A percentile compares a stretch with the other conserved stretches of the same genome.
Conservation (phyloP, 1,140 invertebrate species). For the Paracyclopina nana region DNA sequence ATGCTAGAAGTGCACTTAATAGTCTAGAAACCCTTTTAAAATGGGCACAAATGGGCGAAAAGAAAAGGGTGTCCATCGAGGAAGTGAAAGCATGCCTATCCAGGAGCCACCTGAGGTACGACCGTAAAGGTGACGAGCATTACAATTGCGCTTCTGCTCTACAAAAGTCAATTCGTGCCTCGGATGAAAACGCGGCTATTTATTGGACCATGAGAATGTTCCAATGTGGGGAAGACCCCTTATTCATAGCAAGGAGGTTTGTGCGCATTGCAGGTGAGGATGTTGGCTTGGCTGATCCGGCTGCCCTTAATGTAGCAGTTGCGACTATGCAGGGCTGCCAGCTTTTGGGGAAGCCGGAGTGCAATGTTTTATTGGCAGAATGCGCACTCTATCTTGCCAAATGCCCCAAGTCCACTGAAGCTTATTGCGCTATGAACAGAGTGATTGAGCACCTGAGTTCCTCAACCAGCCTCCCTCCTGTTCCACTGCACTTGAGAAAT, state of each 20-base stretch:
- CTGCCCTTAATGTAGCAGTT: constrained; percentile 37
- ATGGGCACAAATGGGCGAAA: constrained; percentile 40
- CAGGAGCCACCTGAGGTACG: constrained; percentile 49
- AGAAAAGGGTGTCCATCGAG: constrained; percentile 21
- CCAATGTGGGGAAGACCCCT: constrained; percentile 55
- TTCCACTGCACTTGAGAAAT: constrained; percentile 54
- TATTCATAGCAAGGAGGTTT: constrained; percentile 54
- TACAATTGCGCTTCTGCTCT: constrained; percentile 62
- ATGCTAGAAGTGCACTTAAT: constrained; percentile 52
- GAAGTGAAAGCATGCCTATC: constrained; percentile 29
- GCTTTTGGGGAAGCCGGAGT: constrained; percentile 58
- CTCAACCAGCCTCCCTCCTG: constrained; percentile 42
- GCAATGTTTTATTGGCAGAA: constrained; percentile 51
- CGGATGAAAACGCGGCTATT: constrained; percentile 54
- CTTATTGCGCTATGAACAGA: constrained; percentile 41
- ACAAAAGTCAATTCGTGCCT: constrained; percentile 63
- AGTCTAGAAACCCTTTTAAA: too few species aligned
- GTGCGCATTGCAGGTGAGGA: constrained; percentile 57
- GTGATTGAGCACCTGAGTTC: constrained; percentile 38
- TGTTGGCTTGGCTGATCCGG: constrained; percentile 36
- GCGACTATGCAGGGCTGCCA: constrained; percentile 54
- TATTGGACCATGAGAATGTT: constrained; percentile 66
- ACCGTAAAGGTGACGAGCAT: constrained; percentile 57
- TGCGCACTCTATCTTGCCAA: constrained; percentile 50
- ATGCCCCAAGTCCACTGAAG: constrained; percentile 49